phyloP scores from a whole-genome alignment of 2,113 vertebrate species.

The Campylorhamphus procurvoides region DNA sequence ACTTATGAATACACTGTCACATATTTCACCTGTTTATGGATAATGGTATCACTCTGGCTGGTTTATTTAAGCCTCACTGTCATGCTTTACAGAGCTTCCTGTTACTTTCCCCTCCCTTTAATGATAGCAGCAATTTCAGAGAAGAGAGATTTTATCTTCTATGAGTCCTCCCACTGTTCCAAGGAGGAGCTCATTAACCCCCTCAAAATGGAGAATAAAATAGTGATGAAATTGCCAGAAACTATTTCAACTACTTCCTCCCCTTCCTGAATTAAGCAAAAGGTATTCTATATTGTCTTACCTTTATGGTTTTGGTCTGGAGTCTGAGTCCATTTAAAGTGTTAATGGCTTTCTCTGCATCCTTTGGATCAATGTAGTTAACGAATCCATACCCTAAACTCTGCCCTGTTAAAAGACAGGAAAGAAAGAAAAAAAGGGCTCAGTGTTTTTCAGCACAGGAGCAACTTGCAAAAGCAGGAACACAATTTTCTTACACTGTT shows the following conservation, averaged over 20 bases:
- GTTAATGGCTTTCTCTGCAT: slow-evolving; percentile 99
- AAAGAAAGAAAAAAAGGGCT: slow-evolving; percentile 55
- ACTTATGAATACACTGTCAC: background rate
- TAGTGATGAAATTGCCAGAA: background rate
- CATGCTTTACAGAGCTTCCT: background rate
- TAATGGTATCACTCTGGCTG: background rate
- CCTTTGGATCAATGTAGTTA: slow-evolving; percentile 99
- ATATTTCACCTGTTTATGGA: background rate
- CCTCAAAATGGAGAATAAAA: background rate
- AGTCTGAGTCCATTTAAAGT: slow-evolving; percentile 99
- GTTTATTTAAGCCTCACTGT: background rate
- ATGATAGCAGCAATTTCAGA: background rate
- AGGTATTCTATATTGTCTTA: slow-evolving; percentile 74
- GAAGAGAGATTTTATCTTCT: background rate
- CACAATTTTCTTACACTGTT: background rate
- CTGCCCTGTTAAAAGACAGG: slow-evolving; percentile 88
- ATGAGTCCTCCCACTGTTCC: background rate
- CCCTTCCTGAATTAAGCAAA: background rate
- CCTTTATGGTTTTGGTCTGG: slow-evolving; percentile 99
- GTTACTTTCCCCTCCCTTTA: background rate
- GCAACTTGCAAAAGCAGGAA: background rate
- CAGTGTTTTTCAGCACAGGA: slow-evolving; percentile 58
- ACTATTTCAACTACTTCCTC: background rate
- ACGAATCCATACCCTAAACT: slow-evolving; percentile 99
- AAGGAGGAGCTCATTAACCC: background rate